A percentile compares a stretch with the other conserved stretches of the same genome.
Conservation (phyloP, 2,888 invertebrate species). For the Lacanobia oleracea region DNA sequence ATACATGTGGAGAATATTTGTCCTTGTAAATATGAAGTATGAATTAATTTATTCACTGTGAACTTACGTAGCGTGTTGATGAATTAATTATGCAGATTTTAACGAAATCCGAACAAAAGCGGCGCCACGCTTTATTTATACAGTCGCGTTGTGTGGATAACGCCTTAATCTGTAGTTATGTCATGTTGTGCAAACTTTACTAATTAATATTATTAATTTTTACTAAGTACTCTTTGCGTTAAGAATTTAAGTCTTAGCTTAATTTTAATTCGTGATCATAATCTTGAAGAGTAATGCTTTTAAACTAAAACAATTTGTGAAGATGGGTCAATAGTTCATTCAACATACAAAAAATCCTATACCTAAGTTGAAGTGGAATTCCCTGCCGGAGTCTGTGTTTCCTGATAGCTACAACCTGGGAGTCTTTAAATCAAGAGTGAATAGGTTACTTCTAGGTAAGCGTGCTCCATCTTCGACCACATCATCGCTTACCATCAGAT, state of each 20-base stretch:
- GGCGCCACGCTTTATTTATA: constrained; percentile 67
- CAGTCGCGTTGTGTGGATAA: constrained; percentile 59
- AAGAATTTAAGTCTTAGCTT: constrained; percentile 36
- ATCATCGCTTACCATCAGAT: too few species aligned
- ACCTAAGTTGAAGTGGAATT: not conserved
- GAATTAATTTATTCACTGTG: constrained; percentile 84
- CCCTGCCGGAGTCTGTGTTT: too few species aligned
- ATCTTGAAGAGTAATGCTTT: constrained; percentile 40
- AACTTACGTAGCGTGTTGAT: constrained; percentile 84
- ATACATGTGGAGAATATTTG: not conserved
- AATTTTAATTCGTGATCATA: constrained; percentile 43
- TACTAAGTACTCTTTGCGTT: constrained; percentile 45
- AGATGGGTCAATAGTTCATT: constrained; percentile 28
- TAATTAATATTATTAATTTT: constrained; percentile 54
- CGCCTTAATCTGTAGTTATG: constrained; percentile 61
- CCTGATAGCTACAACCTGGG: too few species aligned
- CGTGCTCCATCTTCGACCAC: too few species aligned
- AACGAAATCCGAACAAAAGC: constrained; percentile 72
- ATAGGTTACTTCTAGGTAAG: too few species aligned
- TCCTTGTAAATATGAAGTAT: too few species aligned
- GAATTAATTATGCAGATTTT: constrained; percentile 85
- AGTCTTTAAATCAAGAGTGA: too few species aligned
- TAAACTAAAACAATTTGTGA: constrained; percentile 29
- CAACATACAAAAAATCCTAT: not conserved
- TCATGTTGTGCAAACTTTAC: constrained; percentile 50